A percentile compares a stretch with the other conserved stretches of the same genome.
Conservation (phyloP, 2,888 invertebrate species). For the Nineta flava region DNA sequence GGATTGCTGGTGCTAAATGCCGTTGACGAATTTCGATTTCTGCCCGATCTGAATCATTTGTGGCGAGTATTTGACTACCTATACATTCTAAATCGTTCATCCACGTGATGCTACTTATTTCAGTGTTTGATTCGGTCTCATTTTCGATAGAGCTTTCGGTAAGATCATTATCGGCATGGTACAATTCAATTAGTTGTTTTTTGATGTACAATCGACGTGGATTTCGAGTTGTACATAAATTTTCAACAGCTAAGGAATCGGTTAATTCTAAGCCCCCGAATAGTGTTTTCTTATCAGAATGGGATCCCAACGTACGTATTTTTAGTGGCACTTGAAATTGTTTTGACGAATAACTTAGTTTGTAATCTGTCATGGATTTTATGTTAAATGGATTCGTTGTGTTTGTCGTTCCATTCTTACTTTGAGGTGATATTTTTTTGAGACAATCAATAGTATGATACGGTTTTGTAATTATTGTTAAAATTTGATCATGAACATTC, state of each 20-base stretch:
- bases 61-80: too few relatives aligned
- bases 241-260: slow-evolving; percentile 45
- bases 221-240: slow-evolving; percentile 1
- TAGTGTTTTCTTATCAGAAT: slow-evolving; percentile 40
- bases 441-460: background rate
- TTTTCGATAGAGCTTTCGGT: too few relatives aligned
- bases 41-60: too few relatives aligned
- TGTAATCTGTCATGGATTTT: background rate
- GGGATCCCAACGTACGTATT: background rate
- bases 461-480: background rate
- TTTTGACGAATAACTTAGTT: background rate
- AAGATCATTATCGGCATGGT: too few relatives aligned
- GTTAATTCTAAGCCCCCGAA: slow-evolving; percentile 80
- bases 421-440: background rate
- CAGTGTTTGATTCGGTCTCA: too few relatives aligned
- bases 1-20: too few relatives aligned
- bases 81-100: too few relatives aligned
- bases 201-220: slow-evolving; percentile 1
- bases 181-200: too few relatives aligned
- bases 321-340: background rate
- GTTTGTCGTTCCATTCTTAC: background rate
- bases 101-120: too few relatives aligned
- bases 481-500: slow-evolving; percentile 1
- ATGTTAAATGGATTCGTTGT: background rate
- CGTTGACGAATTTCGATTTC: too few relatives aligned